phyloP scores from a whole-genome alignment of 2,888 invertebrate species.

The Latheticus oryzae region DNA sequence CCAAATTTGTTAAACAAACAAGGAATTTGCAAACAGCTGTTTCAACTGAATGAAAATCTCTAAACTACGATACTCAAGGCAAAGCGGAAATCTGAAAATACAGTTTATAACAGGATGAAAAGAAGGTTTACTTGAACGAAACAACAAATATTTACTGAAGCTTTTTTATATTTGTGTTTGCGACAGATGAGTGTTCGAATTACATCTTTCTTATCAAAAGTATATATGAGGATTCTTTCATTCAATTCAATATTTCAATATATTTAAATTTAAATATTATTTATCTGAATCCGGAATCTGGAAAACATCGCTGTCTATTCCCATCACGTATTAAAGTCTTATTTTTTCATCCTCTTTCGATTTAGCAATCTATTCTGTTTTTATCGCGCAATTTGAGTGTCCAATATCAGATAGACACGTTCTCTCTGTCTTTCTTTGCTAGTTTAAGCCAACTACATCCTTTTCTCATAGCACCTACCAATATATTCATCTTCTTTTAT shows the following conservation, averaged over 20 bases:
- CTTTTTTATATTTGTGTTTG: no score
- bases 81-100: conserved; percentile 7
- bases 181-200: no score
- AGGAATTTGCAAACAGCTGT: conserved; percentile 19
- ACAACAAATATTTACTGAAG: conserved; percentile 11
- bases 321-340: conserved; percentile 60
- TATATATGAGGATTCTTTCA: no score
- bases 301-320: conserved; percentile 53
- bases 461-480: conserved; percentile 47
- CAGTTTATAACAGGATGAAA: not conserved
- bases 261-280: conserved; percentile 61
- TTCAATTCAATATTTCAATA: no score
- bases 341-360: conserved; percentile 64
- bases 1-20: conserved; percentile 27
- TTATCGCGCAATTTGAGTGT: conserved; percentile 64
- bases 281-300: conserved; percentile 55
- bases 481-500: conserved; percentile 53
- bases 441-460: conserved; percentile 40
- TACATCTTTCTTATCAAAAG: no score
- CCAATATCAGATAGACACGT: conserved; percentile 56
- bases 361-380: conserved; percentile 64
- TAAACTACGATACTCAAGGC: conserved; percentile 13
- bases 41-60: conserved; percentile 25
- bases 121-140: not conserved
- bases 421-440: conserved; percentile 42